A percentile compares a stretch with the other conserved stretches of the same genome.
These are phyloP conservation scores for Adrianichthys oophorus DNA, from an alignment of 2,797 vertebrate species.

Conservation along the genomic window DNA sequence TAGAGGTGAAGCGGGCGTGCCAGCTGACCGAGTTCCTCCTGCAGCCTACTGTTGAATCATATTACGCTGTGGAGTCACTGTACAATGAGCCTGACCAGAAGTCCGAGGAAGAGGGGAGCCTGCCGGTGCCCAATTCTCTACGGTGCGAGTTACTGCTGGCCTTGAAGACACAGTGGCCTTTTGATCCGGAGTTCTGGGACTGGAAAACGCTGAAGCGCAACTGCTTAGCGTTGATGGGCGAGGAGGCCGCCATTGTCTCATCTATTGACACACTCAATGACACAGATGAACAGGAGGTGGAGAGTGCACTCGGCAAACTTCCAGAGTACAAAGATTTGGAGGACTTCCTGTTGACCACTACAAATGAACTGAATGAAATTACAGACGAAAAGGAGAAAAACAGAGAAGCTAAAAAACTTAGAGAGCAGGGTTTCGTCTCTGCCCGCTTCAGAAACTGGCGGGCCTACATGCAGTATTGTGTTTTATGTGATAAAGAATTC, in stretches of 20 bases:
- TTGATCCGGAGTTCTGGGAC: constrained; percentile 99
- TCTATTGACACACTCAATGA: constrained; percentile 97
- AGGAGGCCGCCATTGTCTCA: constrained; percentile 96
- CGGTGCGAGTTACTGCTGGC: constrained; percentile 98
- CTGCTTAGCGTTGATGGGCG: constrained; percentile 97
- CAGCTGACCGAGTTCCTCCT: constrained; percentile 98
- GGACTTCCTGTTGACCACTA: constrained; percentile 86
- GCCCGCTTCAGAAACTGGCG: constrained; percentile 99
- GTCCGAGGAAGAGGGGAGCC: constrained; percentile 94
- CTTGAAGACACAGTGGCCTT: constrained; percentile 99
- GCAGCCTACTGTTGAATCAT: constrained; percentile 95
- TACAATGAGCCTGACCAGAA: constrained; percentile 99
- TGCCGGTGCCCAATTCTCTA: constrained; percentile 96
- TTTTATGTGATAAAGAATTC: constrained; percentile 98
- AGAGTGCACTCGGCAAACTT: constrained; percentile 84
- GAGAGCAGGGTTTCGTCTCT: constrained; percentile 95
- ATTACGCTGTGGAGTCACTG: constrained; percentile 97
- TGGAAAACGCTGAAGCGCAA: constrained; percentile 99
- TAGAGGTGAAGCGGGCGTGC: constrained; percentile 98
- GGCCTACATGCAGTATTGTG: constrained; percentile 99
- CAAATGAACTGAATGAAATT: constrained; percentile 84
- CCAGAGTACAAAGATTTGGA: constrained; percentile 85
- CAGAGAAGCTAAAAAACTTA: constrained; percentile 91
- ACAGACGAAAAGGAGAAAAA: constrained; percentile 92
- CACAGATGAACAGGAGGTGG: constrained; percentile 90